Conservation (phyloP, 1,140 invertebrate genomes). For the Drosophila lacteicornis region DNA sequence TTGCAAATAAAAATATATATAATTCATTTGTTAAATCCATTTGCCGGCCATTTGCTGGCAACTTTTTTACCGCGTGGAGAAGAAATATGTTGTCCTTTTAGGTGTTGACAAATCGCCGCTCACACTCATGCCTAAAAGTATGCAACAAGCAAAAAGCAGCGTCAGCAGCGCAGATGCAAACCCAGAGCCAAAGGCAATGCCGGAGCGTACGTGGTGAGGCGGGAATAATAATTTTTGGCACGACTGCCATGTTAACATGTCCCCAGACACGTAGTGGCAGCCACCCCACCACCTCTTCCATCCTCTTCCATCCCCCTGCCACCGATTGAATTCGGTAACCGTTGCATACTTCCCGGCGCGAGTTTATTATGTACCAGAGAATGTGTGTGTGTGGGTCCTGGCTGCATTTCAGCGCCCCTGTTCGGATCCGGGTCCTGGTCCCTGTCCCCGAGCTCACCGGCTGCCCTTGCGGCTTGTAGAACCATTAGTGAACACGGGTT, state of each 20-base stretch:
- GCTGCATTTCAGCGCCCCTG: constrained; percentile 71
- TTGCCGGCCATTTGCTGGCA: constrained; percentile 73
- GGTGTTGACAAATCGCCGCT: constrained; percentile 83
- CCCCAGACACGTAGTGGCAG: constrained; percentile 74
- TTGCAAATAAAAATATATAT: constrained; percentile 63
- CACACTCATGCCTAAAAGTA: constrained; percentile 54
- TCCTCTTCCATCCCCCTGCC: not conserved
- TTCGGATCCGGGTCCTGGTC: not conserved
- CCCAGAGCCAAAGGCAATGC: constrained; percentile 39
- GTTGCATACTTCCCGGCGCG: constrained; percentile 65
- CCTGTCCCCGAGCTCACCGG: constrained; percentile 40
- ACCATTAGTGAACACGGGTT: constrained; percentile 84
- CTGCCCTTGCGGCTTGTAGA: constrained; percentile 83
- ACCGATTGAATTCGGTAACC: constrained; percentile 35
- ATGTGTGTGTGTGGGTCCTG: constrained; percentile 36
- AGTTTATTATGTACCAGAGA: constrained; percentile 68
- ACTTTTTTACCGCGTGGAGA: constrained; percentile 53
- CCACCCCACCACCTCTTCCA: constrained; percentile 35
- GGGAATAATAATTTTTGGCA: constrained; percentile 85
- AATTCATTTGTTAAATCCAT: constrained; percentile 80
- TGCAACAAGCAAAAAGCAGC: constrained; percentile 71
- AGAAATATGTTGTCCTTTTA: constrained; percentile 83
- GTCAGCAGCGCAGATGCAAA: constrained; percentile 25
- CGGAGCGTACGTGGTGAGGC: constrained; percentile 59
- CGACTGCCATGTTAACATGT: constrained; percentile 85